phyloP scores from a whole-genome alignment of 2,113 vertebrate genomes.

The Alaudala cheleensis region DNA sequence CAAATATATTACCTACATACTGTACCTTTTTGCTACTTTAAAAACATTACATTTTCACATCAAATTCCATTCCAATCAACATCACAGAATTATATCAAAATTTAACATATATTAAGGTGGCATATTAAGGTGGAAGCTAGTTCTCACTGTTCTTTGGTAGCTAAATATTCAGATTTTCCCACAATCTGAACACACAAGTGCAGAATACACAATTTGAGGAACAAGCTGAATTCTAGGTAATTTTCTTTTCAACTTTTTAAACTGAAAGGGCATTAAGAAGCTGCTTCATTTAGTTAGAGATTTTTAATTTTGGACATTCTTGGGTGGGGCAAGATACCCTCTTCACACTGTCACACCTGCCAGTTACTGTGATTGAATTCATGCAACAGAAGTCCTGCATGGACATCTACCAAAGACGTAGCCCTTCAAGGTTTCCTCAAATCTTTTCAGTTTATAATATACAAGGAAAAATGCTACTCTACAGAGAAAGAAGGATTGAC shows the following conservation, averaged over 20 bases:
- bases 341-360: not conserved
- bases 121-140: not conserved
- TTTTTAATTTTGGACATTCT: not conserved
- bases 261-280: not conserved
- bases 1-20: not conserved
- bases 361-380: not conserved
- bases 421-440: not conserved
- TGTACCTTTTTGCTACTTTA: not conserved
- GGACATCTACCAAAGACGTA: not conserved
- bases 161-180: not conserved
- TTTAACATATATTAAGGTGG: not conserved
- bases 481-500: not conserved
- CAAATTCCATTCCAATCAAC: not conserved
- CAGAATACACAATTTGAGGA: not conserved
- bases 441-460: not conserved
- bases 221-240: not conserved
- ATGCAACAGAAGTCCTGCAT: not conserved
- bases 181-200: not conserved
- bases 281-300: not conserved
- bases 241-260: not conserved
- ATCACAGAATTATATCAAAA: not conserved
- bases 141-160: not conserved
- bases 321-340: not conserved
- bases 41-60: not conserved
- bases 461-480: not conserved